A percentile compares a stretch with the other conserved stretches of the same genome.
Conservation (phyloP, 2,113 vertebrate species). For the Actenoides lindsayi region DNA sequence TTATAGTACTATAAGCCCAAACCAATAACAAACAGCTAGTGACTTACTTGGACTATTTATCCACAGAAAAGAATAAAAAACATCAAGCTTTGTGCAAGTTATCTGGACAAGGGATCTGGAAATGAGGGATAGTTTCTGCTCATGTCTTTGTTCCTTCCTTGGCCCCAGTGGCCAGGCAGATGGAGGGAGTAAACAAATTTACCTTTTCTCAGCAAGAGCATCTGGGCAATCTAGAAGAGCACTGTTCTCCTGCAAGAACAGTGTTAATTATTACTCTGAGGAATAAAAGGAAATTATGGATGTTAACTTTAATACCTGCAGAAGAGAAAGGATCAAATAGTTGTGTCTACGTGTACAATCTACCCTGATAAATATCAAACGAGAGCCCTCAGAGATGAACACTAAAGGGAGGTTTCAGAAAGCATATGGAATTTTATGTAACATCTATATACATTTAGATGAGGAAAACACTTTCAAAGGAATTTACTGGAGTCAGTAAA, state of each 20-base stretch:
- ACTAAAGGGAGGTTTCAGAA: not conserved
- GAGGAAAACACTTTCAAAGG: not conserved
- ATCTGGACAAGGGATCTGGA: not conserved
- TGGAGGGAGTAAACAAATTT: not conserved
- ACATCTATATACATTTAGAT: not conserved
- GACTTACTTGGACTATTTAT: not conserved
- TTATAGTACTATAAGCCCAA: not conserved
- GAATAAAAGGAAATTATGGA: not conserved
- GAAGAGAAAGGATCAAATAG: not conserved
- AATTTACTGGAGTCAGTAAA: not conserved
- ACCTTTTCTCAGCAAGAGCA: not conserved
- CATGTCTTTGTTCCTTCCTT: not conserved
- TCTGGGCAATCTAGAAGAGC: not conserved
- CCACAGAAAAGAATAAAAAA: not conserved
- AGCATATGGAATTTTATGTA: not conserved
- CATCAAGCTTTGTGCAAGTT: not conserved
- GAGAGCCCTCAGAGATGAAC: not conserved
- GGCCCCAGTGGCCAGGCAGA: not conserved
- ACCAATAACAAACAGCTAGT: not conserved
- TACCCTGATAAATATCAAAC: not conserved
- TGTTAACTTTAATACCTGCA: not conserved
- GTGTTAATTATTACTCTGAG: not conserved
- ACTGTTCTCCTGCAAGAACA: not conserved
- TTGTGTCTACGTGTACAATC: accelerated
- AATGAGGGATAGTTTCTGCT: not conserved